Base-by-base conservation (phyloP, 2,113 vertebrate species). In the Myiozetetes cayanensis region DNA sequence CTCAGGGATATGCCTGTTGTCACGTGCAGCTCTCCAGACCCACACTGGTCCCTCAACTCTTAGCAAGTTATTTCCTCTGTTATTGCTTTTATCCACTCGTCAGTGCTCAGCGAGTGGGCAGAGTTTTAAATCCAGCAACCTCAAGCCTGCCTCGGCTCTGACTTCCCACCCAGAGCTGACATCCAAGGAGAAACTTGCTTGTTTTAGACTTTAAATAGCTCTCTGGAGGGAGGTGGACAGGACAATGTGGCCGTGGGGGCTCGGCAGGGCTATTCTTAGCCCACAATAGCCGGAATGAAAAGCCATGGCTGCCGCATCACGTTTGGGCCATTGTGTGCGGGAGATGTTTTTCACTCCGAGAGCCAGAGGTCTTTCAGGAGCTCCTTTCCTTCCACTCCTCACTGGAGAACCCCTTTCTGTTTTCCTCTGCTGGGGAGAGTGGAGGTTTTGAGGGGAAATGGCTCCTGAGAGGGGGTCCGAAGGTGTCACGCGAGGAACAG, bases 271-370 rank as follows among this genome's bases (percentile, higher is more conserved):
- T 98, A 97, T 98, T 98, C 89, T 98, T 97, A 89, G 97, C 85
- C 82, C 83, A 98, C 98, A 98, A 98, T 98, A 50, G 71, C 97
- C 90, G 96, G 97, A 98, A 98, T 86, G 95, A 90, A 77, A 91
- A 95, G 87, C 97, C 10, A 31, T 33, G 66, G 95, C 93, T 18
- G 77, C 96, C 28, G 95, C 92, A 37, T 89, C 58, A 33, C 12
- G 61, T 46, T 71, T 10, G 78, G 96, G 61, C 94, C 92, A 80
- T 96, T 97, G 96, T 96, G 89, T 85, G 85, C 46, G 12, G 28
- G 63, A 2, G 68, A 8, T 96, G 85, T 72, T 92, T 97, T 95
- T 63, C 58, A 79, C 68, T 43, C 2, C 1, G 28, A 53, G 72
- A 80, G 76, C 79, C 73, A 74, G 71, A 37, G 93, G 23, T 55